Base-by-base conservation (phyloP, 1,140 invertebrate species). In the Cherax destructor region DNA sequence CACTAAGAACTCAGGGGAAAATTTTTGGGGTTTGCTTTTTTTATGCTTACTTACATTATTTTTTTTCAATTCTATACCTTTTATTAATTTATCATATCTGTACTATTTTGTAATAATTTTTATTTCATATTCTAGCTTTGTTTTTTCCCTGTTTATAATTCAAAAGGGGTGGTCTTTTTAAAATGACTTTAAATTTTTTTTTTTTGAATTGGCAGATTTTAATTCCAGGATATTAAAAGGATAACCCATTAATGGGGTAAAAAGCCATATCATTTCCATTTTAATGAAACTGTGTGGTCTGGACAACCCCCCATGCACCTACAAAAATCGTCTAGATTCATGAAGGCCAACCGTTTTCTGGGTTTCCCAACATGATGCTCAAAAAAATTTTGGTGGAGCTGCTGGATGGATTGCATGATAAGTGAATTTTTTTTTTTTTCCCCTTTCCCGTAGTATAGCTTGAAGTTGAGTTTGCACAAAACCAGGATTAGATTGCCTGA, bases 201-300 rank as follows among this genome's bases (percentile, higher is more conserved):
- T 18, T 16, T 18, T 72, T 72, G 69, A 24, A 72, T 30, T 72
- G 21, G 21, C 91, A 93, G 93, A 93, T 30, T 88, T 52, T 69
- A 86, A 86, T 80, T 88, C 88, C 88, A 95, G 56, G 96, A 97
- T 88, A 93, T 97, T 9, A 97, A 97, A 94, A 94, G 65, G 94
- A 95, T 10, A 97, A 97, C 93, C 96, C 96, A 3, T 93, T 97
- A 0, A 96, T 96, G 95, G 94, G 94, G 96, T 52, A 95, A 96
- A 93, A 95, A 74, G 96, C 96, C 9, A 94, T 94, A 61, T 95
- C 95, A 21, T 97, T 96, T 94, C 95, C 83, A 95, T 96, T 72
- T 94, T 97, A 11, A 94, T 96, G 47, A 95, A 95, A 83, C 94
- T 94, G 21, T 97, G 93, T 97, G 96, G 96, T 95, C 95, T 11